Percentiles rank a stretch among this genome's conserved stretches.
phyloP scores from a whole-genome alignment of 2,888 invertebrate genomes.

The Bruchidius siliquastri region DNA sequence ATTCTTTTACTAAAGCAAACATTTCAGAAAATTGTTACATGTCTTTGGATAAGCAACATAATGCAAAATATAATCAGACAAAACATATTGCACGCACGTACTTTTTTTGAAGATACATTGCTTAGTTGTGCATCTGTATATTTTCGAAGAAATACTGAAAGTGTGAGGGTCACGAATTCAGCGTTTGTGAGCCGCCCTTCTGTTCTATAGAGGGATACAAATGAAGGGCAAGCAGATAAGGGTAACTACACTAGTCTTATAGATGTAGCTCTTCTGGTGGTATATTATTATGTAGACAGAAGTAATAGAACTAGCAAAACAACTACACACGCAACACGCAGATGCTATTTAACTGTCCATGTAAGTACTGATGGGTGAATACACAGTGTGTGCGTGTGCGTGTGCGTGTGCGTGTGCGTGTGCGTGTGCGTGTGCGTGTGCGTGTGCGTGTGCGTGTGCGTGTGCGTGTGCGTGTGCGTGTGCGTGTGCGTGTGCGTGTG shows the following conservation, averaged over 20 bases:
- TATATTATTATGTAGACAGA: not conserved
- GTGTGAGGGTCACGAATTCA: not conserved
- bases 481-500: too few species aligned
- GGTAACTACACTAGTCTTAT: not conserved
- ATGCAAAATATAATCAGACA: too few species aligned
- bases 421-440: too few species aligned
- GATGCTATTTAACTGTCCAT: not conserved
- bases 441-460: too few species aligned
- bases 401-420: too few species aligned
- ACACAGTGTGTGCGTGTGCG: too few species aligned
- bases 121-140: not conserved
- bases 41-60: too few species aligned
- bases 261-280: not conserved
- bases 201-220: not conserved
- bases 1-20: too few species aligned
- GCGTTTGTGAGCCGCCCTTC: not conserved
- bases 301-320: not conserved
- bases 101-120: not conserved
- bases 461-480: too few species aligned
- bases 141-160: not conserved
- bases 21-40: too few species aligned
- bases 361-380: not conserved
- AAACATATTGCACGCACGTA: too few species aligned
- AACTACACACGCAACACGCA: not conserved
- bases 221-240: not conserved